Percentiles rank a stretch among this genome's conserved stretches.
phyloP scores from a whole-genome alignment of 2,113 vertebrate species.

The Mormoops blainvillei region DNA sequence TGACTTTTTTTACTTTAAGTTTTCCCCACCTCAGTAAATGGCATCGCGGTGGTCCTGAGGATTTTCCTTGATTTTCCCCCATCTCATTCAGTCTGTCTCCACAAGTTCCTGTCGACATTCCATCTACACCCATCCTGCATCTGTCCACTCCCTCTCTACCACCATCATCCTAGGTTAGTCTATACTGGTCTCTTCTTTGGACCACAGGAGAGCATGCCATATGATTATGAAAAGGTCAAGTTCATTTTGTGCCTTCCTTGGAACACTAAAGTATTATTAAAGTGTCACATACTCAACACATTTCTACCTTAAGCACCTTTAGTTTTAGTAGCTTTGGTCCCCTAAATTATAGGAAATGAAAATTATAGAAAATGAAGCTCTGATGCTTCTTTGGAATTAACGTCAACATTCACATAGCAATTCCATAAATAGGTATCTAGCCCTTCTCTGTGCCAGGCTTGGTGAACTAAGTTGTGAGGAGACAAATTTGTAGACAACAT shows the following conservation, averaged over 20 bases:
- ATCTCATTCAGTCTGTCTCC: background rate
- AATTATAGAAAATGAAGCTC: background rate
- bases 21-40: background rate
- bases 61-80: background rate
- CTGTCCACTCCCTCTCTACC: background rate
- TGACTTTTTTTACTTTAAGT: background rate
- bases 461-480: background rate
- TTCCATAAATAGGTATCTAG: background rate
- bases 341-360: background rate
- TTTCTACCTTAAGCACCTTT: background rate
- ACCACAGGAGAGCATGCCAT: background rate
- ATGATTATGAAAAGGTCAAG: background rate
- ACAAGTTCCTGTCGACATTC: background rate
- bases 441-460: background rate
- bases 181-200: background rate
- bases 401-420: background rate
- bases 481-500: background rate
- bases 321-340: background rate
- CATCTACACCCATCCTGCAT: background rate
- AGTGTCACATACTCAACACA: background rate
- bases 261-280: background rate
- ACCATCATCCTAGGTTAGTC: background rate
- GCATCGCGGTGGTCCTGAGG: background rate
- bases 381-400: background rate
- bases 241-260: background rate